These are phyloP conservation scores for Salminus brasiliensis DNA, from an alignment of 2,113 vertebrate species.

Conservation along the genomic window DNA sequence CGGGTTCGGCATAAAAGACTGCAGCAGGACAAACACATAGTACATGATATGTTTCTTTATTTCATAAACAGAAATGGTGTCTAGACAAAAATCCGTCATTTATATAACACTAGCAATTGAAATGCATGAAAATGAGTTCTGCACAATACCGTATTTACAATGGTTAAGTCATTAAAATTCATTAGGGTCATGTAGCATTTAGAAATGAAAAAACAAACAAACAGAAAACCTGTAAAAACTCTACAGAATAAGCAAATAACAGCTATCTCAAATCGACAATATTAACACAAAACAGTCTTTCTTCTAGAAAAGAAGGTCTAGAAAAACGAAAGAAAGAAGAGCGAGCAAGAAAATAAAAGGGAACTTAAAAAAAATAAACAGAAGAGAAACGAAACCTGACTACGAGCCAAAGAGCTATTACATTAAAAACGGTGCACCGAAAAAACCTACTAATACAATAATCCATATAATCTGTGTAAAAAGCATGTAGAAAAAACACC, in stretches of 20 bases:
- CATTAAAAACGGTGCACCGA: slow-evolving; percentile 95
- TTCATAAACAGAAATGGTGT: slow-evolving; percentile 99
- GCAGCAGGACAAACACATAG: slow-evolving; percentile 68
- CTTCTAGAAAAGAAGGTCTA: slow-evolving; percentile 88
- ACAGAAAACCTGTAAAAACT: slow-evolving; percentile 88
- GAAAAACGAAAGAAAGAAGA: slow-evolving; percentile 75
- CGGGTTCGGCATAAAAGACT: background rate
- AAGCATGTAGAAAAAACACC: slow-evolving; percentile 99
- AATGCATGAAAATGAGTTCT: slow-evolving; percentile 92
- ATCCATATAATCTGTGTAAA: slow-evolving; percentile 99
- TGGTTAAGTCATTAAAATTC: slow-evolving; percentile 88
- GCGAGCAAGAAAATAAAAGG: slow-evolving; percentile 70
- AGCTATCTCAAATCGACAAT: slow-evolving; percentile 96
- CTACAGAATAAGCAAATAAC: slow-evolving; percentile 97
- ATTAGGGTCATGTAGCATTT: slow-evolving; percentile 94
- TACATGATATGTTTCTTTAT: slow-evolving; percentile 99
- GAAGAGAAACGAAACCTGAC: slow-evolving; percentile 74
- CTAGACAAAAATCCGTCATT: slow-evolving; percentile 93
- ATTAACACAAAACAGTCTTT: slow-evolving; percentile 99
- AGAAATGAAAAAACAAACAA: slow-evolving; percentile 79
- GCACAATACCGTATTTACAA: slow-evolving; percentile 99
- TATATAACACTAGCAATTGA: slow-evolving; percentile 98
- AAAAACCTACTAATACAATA: slow-evolving; percentile 95
- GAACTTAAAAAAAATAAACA: slow-evolving; percentile 72
- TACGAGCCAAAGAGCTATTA: slow-evolving; percentile 94